A percentile compares a stretch with the other conserved stretches of the same genome.
Conservation (phyloP, 2,888 invertebrate species). For the Amphimallon solstitiale region DNA sequence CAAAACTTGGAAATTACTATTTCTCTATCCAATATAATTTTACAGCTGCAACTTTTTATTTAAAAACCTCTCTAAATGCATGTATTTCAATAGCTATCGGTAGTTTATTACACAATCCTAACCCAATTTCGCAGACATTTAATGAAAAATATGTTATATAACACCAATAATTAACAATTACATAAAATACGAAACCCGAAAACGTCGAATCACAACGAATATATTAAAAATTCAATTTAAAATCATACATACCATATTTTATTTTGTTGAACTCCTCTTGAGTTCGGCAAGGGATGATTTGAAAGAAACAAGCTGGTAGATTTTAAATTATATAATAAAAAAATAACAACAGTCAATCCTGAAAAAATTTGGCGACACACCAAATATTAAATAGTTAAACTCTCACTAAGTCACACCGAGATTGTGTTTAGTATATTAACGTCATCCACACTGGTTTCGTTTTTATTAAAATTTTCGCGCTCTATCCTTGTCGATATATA, state of each 20-base stretch:
- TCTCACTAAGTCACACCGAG: too few relatives aligned
- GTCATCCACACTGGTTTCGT: too few relatives aligned
- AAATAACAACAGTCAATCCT: too few relatives aligned
- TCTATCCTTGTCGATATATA: slow-evolving; percentile 44
- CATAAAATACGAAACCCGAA: not conserved
- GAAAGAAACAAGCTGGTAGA: slow-evolving; percentile 5
- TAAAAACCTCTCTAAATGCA: too few relatives aligned
- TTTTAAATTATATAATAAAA: too few relatives aligned
- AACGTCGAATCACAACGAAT: not conserved
- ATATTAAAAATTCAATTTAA: not conserved
- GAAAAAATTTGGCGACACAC: too few relatives aligned
- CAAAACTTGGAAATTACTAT: too few relatives aligned
- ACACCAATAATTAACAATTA: not conserved
- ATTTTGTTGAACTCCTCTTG: not conserved
- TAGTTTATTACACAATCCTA: slow-evolving; percentile 15
- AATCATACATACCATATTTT: slow-evolving; percentile 24
- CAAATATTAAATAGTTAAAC: too few relatives aligned
- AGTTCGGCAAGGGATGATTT: not conserved
- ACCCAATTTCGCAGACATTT: slow-evolving; percentile 23
- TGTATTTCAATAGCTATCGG: not conserved
- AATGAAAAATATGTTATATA: slow-evolving; percentile 15
- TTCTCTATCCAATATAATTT: too few relatives aligned
- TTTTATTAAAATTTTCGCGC: slow-evolving; percentile 20
- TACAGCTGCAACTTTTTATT: too few relatives aligned
- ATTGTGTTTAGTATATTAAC: too few relatives aligned